Evolutionary conservation across 2,113 vertebrate genomes (phyloP).

Genomic region (Cololabis saira): DNA sequence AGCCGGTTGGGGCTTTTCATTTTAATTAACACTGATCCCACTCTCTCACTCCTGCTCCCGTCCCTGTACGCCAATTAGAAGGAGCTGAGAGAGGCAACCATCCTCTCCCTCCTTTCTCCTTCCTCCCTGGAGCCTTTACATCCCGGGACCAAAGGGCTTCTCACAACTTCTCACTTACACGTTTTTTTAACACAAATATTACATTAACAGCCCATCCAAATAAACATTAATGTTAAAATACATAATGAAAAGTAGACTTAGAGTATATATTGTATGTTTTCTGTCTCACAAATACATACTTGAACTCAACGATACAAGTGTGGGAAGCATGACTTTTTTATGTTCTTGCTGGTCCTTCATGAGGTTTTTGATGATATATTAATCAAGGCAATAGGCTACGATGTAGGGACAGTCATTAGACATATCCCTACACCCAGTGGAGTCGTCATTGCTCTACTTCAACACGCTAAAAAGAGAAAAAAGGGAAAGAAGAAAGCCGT

Average conservation of each 20-base stretch:
- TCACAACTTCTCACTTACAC: slow-evolving; percentile 36
- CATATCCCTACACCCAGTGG: slow-evolving; percentile 65
- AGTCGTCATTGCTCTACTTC: slow-evolving; percentile 53
- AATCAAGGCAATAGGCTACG: slow-evolving; percentile 73
- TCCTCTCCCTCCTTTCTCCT: slow-evolving; percentile 12
- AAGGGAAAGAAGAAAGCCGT: slow-evolving; percentile 11
- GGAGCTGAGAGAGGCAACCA: slow-evolving; percentile 41
- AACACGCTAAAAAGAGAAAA: slow-evolving; percentile 35
- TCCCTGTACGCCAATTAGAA: slow-evolving; percentile 76
- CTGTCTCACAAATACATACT: background rate
- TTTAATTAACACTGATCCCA: slow-evolving; percentile 75
- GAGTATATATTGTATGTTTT: background rate
- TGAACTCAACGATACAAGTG: background rate
- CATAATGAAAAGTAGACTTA: background rate
- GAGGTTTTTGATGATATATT: slow-evolving; percentile 81
- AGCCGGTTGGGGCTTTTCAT: slow-evolving; percentile 75
- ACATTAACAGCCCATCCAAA: slow-evolving; percentile 36
- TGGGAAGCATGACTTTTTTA: slow-evolving; percentile 64
- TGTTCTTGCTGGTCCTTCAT: slow-evolving; percentile 61
- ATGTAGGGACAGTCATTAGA: slow-evolving; percentile 76
- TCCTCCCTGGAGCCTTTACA: slow-evolving; percentile 48
- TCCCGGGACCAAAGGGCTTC: slow-evolving; percentile 43
- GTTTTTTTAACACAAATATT: slow-evolving; percentile 34
- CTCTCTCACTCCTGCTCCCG: slow-evolving; percentile 33
- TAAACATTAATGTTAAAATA: slow-evolving; percentile 38